Conservation (phyloP, 2,113 vertebrate genomes). For the Callopanchax toddi region DNA sequence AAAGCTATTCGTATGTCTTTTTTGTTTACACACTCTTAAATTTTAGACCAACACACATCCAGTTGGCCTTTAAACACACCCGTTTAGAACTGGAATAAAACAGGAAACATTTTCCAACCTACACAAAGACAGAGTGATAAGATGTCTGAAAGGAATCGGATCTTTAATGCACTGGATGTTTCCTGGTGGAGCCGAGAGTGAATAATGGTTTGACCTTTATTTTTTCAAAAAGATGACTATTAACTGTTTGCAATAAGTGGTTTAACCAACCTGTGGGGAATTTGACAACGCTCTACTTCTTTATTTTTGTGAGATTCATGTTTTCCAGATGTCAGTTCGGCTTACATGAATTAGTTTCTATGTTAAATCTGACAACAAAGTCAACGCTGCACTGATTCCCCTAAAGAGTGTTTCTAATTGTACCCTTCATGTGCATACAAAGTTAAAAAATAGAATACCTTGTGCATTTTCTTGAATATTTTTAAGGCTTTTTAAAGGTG, state of each 20-base stretch:
- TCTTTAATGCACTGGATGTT: background rate
- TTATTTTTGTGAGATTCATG: background rate
- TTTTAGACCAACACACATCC: too few relatives aligned
- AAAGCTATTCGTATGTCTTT: background rate
- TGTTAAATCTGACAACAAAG: background rate
- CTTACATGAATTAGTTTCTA: background rate
- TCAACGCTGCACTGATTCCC: background rate
- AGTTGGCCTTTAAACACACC: too few relatives aligned
- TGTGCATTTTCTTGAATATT: background rate
- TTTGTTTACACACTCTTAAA: background rate
- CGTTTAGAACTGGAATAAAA: background rate
- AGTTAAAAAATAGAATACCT: too few relatives aligned
- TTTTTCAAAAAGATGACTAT: background rate
- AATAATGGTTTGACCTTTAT: background rate
- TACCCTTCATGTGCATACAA: too few relatives aligned
- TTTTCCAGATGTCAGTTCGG: background rate
- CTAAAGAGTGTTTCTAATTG: too few relatives aligned
- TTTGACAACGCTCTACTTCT: conserved; percentile 23
- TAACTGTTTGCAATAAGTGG: background rate
- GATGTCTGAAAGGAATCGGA: background rate
- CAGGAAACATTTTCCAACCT: background rate
- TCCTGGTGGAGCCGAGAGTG: background rate
- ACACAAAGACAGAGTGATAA: background rate
- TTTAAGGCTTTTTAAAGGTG: background rate
- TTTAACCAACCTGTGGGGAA: conserved; percentile 18